Percentiles rank a stretch among this genome's conserved stretches.
phyloP scores from a whole-genome alignment of 2,888 invertebrate species.

The Panorpa germanica region DNA sequence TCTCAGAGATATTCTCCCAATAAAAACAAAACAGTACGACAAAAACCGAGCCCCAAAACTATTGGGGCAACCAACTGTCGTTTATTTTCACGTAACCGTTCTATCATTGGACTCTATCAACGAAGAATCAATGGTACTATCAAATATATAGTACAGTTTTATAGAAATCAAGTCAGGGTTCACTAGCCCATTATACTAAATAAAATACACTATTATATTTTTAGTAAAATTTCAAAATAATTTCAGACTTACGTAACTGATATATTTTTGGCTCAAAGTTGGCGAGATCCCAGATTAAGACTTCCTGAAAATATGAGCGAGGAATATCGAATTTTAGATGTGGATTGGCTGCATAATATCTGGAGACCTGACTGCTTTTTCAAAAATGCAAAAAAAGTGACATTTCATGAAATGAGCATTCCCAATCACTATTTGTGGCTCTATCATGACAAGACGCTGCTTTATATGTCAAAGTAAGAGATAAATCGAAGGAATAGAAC shows the following conservation, averaged over 20 bases:
- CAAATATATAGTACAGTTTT: background rate
- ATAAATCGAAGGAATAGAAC: background rate
- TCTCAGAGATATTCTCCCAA: slow-evolving; percentile 66
- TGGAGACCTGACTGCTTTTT: slow-evolving; percentile 91
- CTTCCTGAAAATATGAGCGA: slow-evolving; percentile 89
- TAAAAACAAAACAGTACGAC: slow-evolving; percentile 71
- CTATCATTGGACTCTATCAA: slow-evolving; percentile 86
- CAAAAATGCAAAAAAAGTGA: slow-evolving; percentile 85
- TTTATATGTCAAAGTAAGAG: slow-evolving; percentile 81
- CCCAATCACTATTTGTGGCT: slow-evolving; percentile 86
- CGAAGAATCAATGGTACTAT: slow-evolving; percentile 82
- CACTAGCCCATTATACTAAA: background rate
- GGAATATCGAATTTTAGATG: slow-evolving; percentile 74
- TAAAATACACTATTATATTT: slow-evolving; percentile 1
- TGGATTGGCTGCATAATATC: slow-evolving; percentile 77
- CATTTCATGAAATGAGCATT: slow-evolving; percentile 88
- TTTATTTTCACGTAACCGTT: slow-evolving; percentile 82
- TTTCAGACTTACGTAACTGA: slow-evolving; percentile 79
- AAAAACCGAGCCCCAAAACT: slow-evolving; percentile 78
- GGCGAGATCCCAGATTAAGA: slow-evolving; percentile 74
- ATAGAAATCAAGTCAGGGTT: background rate
- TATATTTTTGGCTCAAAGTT: slow-evolving; percentile 81
- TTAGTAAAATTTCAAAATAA: slow-evolving; percentile 3
- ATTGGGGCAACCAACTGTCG: slow-evolving; percentile 69
- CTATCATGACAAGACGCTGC: slow-evolving; percentile 76